Conservation (phyloP, 2,888 invertebrate genomes). For the Pecten maximus region DNA sequence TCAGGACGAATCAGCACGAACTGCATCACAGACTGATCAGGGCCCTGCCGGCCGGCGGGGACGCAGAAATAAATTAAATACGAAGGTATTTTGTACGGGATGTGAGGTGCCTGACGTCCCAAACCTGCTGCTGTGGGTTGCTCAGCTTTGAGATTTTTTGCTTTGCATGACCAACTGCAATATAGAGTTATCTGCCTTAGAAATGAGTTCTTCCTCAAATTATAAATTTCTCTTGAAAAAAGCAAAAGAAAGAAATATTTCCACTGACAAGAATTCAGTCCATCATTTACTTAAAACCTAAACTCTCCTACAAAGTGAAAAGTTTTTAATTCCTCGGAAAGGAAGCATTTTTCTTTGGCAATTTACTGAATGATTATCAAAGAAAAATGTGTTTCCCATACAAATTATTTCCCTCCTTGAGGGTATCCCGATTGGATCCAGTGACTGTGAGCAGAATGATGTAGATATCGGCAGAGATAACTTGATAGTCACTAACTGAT, state of each 20-base stretch:
- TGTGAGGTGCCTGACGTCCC: not conserved
- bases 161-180: constrained; percentile 24
- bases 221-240: not conserved
- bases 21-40: constrained; percentile 8
- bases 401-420: too few species aligned
- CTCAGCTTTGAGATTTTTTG: constrained; percentile 23
- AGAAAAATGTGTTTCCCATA: too few species aligned
- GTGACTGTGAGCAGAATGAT: too few species aligned
- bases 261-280: too few species aligned
- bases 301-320: too few species aligned
- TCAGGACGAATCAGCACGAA: constrained; percentile 23
- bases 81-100: not conserved
- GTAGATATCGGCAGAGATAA: not conserved
- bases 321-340: too few species aligned
- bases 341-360: too few species aligned
- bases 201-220: not conserved
- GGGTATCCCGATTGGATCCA: too few species aligned
- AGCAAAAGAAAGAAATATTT: not conserved
- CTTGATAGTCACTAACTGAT: not conserved
- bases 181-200: constrained; percentile 21
- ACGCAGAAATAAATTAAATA: constrained; percentile 30
- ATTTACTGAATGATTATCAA: too few species aligned
- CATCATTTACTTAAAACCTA: too few species aligned
- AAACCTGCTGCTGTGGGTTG: constrained; percentile 21
- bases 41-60: not conserved